Base-by-base conservation (phyloP, 1,140 invertebrate genomes). In the Drosophila mayri region DNA sequence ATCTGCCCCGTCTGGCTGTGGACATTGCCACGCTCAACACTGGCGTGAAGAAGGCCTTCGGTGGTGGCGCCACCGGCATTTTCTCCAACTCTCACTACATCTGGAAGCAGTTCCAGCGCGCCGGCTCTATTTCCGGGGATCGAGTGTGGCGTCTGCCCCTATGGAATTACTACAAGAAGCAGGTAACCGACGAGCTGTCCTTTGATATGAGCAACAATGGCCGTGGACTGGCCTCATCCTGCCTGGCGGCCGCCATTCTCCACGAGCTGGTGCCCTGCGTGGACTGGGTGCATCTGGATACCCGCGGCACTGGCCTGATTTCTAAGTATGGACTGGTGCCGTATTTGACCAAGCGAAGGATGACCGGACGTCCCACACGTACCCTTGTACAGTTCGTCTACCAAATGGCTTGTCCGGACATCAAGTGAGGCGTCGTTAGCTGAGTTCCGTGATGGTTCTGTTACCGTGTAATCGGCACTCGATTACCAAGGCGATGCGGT, bases 71-170 rank as follows among this genome's bases (percentile, higher is more conserved):
- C 0, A 95, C 96, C 57, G 98, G 96, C 25, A 96, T 97, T 9
- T 98, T 97, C 83, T 94, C 95, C 2, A 97, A 96, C 78, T 95
- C 94, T 0, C 93, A 94, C 44, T 91, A 93, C 20, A 80, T 96
- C 18, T 97, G 94, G 93, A 92, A 95, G 46, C 92, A 94, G 28
- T 81, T 97, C 38, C 93, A 95, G 75, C 81, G 94, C 14, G 96
- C 96, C 10, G 95, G 97, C 20, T 92, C 93, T 12, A 74, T 93
- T 10, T 97, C 97, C 11, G 98, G 98, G 0, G 98, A 99, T 91
- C 94, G 98, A 46, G 93, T 98, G 1, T 99, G 98, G 98, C 94
- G 97, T 79, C 95, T 99, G 94, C 98, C 98, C 1, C 91, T 98
- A 1, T 98, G 97, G 95, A 94, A 96, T 41, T 94, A 95, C 83